These are phyloP conservation scores for Machimus atricapillus DNA, from an alignment of 2,888 invertebrate genomes.

Conservation along the genomic window DNA sequence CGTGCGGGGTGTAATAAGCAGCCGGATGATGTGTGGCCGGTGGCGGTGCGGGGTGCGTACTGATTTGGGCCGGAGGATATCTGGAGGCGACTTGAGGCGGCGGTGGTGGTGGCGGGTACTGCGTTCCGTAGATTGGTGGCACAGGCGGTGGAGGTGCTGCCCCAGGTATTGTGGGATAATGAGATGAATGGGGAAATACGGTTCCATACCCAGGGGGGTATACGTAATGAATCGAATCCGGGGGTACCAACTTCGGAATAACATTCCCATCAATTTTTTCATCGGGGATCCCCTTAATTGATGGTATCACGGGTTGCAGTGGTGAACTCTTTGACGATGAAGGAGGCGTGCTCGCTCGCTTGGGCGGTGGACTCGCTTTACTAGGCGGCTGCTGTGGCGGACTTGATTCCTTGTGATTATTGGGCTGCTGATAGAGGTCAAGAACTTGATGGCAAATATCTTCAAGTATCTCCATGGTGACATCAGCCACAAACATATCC, in stretches of 20 bases:
- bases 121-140: conserved; percentile 58
- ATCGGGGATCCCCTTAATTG: conserved; percentile 17
- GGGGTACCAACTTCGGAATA: conserved; percentile 49
- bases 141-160: conserved; percentile 53
- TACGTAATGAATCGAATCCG: conserved; percentile 51
- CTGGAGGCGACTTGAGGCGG: background rate
- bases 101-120: conserved; percentile 63
- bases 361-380: conserved; percentile 52
- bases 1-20: conserved; percentile 38
- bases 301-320: background rate
- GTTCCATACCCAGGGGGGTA: conserved; percentile 64
- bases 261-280: conserved; percentile 46
- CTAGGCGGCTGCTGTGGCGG: conserved; percentile 68
- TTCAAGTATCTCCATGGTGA: conserved; percentile 92
- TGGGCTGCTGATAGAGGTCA: conserved; percentile 86
- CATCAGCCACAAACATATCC: conserved; percentile 97
- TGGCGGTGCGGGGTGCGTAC: conserved; percentile 39
- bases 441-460: conserved; percentile 96
- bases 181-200: conserved; percentile 58
- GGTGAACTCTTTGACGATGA: conserved; percentile 44
- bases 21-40: conserved; percentile 39
- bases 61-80: background rate
- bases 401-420: conserved; percentile 71
- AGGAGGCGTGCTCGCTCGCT: conserved; percentile 48
- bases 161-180: conserved; percentile 48